Conservation (phyloP, 2,888 invertebrate species). For the Yponomeuta plumbellus region DNA sequence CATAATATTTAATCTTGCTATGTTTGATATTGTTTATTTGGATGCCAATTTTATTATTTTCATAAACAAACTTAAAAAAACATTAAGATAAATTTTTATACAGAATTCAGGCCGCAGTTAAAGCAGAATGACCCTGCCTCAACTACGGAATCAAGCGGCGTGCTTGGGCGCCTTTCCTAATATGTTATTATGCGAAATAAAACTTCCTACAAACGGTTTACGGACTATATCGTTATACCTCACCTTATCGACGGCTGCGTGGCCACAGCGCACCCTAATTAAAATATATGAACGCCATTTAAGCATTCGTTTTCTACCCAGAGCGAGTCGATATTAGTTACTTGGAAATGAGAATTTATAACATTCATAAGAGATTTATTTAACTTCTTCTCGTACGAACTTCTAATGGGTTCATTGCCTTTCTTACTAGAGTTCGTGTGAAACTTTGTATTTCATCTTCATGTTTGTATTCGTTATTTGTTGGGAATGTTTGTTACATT, state of each 20-base stretch:
- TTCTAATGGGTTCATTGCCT: constrained; percentile 8
- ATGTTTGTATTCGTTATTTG: background rate
- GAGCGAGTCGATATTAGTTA: constrained; percentile 45
- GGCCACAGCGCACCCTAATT: constrained; percentile 59
- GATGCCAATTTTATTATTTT: too few species aligned
- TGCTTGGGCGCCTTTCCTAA: constrained; percentile 48
- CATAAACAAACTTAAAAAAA: too few species aligned
- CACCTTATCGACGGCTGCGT: constrained; percentile 59
- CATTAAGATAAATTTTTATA: too few species aligned
- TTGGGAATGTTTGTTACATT: background rate
- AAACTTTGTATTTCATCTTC: background rate
- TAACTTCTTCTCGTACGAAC: constrained; percentile 1
- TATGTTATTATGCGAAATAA: constrained; percentile 72
- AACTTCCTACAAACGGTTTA: constrained; percentile 30
- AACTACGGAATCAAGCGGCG: constrained; percentile 38
- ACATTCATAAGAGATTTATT: constrained; percentile 10
- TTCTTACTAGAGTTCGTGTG: background rate
- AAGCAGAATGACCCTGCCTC: background rate
- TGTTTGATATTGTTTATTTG: too few species aligned
- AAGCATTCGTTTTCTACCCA: constrained; percentile 48
- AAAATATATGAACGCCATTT: constrained; percentile 66
- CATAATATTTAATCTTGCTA: too few species aligned
- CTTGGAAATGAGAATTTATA: constrained; percentile 48
- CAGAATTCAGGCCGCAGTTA: background rate
- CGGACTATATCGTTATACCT: constrained; percentile 37